Evolutionary conservation across 2,797 vertebrate genomes (phyloP), one percentile per base, ranked within the genome.

Genomic region (Oophaga sylvatica): DNA sequence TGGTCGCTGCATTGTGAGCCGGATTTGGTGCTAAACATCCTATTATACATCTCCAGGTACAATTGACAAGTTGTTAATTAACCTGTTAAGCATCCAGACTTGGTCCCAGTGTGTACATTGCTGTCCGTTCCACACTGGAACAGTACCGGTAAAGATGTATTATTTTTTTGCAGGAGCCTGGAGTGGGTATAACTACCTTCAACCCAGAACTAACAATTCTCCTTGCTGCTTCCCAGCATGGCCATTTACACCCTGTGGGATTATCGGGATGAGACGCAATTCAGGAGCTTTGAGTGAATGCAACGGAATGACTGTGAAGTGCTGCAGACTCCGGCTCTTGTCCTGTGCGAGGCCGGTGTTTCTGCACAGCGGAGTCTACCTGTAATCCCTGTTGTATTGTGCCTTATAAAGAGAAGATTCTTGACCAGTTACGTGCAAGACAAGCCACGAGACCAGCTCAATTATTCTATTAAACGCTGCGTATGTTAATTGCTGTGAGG

Each of bases 231-330:
- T 81, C 78, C 68, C 79, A 81, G 85, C 78, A 70, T 87, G 85
- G 85, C 79, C 62, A 57, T 75, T 81, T 60, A 62, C 68, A 63
- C 85, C 85, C 85, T 87, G 85, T 81, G 85, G 35, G 85, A 87
- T 80, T 87, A 79, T 81, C 68, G 80, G 85, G 85, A 81, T 87
- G 85, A 87, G 85, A 73, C 81, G 79, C 85, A 87, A 87, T 87
- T 81, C 67, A 87, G 85, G 60, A 35, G 76, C 53, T 86, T 86
- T 86, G 63, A 85, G 63, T 78, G 77, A 81, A 86, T 81, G 78
- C 48, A 68, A 11, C 19, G 48, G 45, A 81, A 81, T 81, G n/a
- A 87, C 73, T 53, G 41, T 81, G 85, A 81, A 81, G 62, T 86
- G 35, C 45, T 56, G 31, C 67, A 86, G 16, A 78, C 65, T 73